phyloP scores from a whole-genome alignment of 2,888 invertebrate species.

The Shargacucullia verbasci region DNA sequence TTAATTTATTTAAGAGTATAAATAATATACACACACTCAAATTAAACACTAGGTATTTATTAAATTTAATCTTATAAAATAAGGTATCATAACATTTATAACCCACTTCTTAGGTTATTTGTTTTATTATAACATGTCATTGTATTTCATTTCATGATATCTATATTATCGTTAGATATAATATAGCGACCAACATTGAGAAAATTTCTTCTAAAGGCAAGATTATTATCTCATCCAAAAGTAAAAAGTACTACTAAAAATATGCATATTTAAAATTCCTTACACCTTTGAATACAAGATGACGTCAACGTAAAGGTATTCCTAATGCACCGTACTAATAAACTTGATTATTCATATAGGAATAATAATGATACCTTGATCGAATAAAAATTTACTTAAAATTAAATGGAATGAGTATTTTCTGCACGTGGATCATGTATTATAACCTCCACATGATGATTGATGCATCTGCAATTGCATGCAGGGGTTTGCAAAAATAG shows the following conservation, averaged over 20 bases:
- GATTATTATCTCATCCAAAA: conserved; percentile 3
- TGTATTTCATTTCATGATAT: too few relatives aligned
- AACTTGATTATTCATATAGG: conserved; percentile 40
- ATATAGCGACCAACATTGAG: too few relatives aligned
- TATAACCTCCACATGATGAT: conserved; percentile 17
- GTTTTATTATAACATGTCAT: too few relatives aligned
- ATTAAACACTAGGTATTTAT: too few relatives aligned
- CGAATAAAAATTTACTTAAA: conserved; percentile 4
- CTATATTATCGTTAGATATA: too few relatives aligned
- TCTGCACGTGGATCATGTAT: conserved; percentile 15
- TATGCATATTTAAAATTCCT: conserved; percentile 16
- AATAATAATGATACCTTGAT: conserved; percentile 19
- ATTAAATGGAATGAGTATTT: conserved; percentile 8
- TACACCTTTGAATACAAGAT: conserved; percentile 11
- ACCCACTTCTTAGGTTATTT: too few relatives aligned
- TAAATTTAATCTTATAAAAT: too few relatives aligned
- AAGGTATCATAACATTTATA: too few relatives aligned
- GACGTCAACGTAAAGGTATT: conserved; percentile 36
- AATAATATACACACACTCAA: too few relatives aligned
- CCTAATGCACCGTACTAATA: conserved; percentile 31
- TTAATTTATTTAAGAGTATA: too few relatives aligned
- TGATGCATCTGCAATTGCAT: conserved; percentile 14
- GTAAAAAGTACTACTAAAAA: conserved; percentile 6
- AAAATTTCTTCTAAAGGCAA: not conserved
- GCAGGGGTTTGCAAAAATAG: conserved; percentile 6